Base-by-base conservation (phyloP, 2,797 vertebrate genomes). In the Melanotaenia maccullochi region DNA sequence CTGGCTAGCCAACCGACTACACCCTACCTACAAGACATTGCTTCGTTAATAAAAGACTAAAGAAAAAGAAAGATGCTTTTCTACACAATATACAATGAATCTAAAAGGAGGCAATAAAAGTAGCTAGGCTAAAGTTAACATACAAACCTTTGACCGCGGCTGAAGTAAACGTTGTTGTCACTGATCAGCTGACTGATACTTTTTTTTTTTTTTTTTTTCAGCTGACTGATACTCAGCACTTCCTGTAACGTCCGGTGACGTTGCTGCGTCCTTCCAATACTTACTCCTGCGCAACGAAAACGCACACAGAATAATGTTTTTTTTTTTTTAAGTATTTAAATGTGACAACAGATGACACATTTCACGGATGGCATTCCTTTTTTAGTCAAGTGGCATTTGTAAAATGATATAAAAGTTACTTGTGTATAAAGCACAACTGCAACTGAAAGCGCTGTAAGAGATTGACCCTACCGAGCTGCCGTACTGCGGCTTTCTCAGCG, bases 381-480 rank as follows among this genome's bases (percentile, higher is more conserved):
- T 51, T 35, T 24, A 36, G 3, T 24, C 35, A 11, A 9, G 9
- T 36, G 1, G 3, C 1, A 16, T 36, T 67, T 18, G 20, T n/a
- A 18, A 67, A 44, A 60, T 11, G 20, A 44, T 22, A 22, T 28
- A 25, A 0, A 57, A 22, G 20, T 2, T 0, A 8, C 1, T 49
- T 35, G 12, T 30, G 22, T 36, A 22, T 35, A 40, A 58, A 9
- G 33, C 58, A 47, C 18, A 28, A 20, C 11, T 13, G 0, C 30
- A 38, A 25, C 8, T 1, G 9, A 1, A 0, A 18, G 2, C 22
- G 0, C 13, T 35, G 0, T 38, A 30, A 14, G 20, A 4, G 33
- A 68, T 68, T 96, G 95, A 93, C 85, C 94, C 66, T 63, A 30
- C 56, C 12, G 79, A 0, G 44, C 68, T 75, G 61, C 93, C 93